A percentile compares a stretch with the other conserved stretches of the same genome.
phyloP scores from a whole-genome alignment of 2,113 vertebrate species.

The Caracal caracal region DNA sequence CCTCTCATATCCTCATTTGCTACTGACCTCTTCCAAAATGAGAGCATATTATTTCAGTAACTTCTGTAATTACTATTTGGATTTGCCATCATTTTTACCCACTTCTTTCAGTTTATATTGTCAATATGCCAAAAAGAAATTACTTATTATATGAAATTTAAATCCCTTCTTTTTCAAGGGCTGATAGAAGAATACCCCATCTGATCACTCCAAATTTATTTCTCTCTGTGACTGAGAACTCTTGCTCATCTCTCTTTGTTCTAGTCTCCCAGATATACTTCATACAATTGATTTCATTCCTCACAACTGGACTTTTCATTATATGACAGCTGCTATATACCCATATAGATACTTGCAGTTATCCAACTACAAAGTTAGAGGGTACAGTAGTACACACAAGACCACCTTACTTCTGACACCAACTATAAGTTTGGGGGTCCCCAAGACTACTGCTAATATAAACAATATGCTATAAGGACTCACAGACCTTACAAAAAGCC shows the following conservation, averaged over 20 bases:
- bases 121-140: not conserved
- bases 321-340: not conserved
- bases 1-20: constrained; percentile 20
- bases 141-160: constrained; percentile 25
- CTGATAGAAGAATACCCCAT: not conserved
- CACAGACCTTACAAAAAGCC: not conserved
- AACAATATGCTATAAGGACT: not conserved
- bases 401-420: not conserved
- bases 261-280: not conserved
- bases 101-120: not conserved
- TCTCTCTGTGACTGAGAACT: constrained; percentile 3
- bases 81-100: not conserved
- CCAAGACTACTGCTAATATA: not conserved
- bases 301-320: not conserved
- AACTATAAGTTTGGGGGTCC: not conserved
- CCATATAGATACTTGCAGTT: not conserved
- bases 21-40: constrained; percentile 15
- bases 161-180: not conserved
- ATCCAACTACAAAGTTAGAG: not conserved
- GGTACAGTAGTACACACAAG: not conserved
- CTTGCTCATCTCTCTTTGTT: not conserved
- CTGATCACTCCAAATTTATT: not conserved
- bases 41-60: constrained; percentile 10
- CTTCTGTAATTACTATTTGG: not conserved
- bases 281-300: constrained; percentile 2